Base-by-base conservation (phyloP, 2,797 vertebrate species). In the Megalops cyprinoides region DNA sequence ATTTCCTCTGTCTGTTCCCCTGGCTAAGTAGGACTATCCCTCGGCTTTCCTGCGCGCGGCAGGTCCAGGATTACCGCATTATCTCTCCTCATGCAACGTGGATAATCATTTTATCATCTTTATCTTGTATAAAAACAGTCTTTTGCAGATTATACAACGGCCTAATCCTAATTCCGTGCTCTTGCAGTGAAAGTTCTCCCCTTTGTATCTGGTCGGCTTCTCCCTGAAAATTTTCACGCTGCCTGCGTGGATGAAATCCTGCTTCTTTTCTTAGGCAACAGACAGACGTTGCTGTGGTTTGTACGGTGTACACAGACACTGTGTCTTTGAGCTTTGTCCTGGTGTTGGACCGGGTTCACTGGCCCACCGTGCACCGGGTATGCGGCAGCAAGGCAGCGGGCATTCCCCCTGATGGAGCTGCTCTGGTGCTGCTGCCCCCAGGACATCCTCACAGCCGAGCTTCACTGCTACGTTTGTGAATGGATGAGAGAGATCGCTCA, bases 121-220 rank as follows among this genome's bases (percentile, higher is more conserved):
- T 76, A 76, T 74, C 75, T 65, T 55, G 60, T 67, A 60, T 60
- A 42, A 79, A 82, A 80, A 76, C 37, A 69, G 34, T 42, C 60
- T 44, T 34, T 18, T 58, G 53, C 62, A 71, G 78, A 83, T 80
- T 74, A 77, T 31, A 37, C 37, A n/a, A 74, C 56, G 28, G 44
- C 73, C 55, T 76, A 71, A 76, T 80, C 71, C 71, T 49, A 77
- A 77, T 55, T 56, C 48, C 15, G 23, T 51, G 28, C 23, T 46
- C 71, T 28, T 31, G 8, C 44, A 23, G 10, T 3, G 51, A 15
- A 56, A 74, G 53, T 23, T 55, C 44, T 25, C 31, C 2, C 49
- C 48, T 28, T 62, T 46, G 67, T 67, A 67, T 49, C 25, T 15
- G 37, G 58, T 77, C 48, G 51, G 44, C 28, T 49, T 37, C 56